These are phyloP conservation scores for Sylvia borin DNA, from an alignment of 2,797 vertebrate species.

Conservation along the genomic window DNA sequence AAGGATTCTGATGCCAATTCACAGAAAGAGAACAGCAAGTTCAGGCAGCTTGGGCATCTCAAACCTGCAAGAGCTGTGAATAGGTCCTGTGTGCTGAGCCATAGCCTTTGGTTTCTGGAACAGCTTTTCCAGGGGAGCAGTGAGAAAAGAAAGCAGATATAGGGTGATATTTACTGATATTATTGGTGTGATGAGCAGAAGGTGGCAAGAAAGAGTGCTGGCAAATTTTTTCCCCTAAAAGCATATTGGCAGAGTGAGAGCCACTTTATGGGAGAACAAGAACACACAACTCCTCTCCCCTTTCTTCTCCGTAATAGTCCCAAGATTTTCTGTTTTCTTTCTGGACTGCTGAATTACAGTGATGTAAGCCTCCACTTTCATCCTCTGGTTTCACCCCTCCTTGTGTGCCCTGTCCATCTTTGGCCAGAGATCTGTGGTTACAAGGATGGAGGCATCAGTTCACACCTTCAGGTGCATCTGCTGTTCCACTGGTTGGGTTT, in stretches of 20 bases:
- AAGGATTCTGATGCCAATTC: background rate
- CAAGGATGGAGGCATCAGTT: background rate
- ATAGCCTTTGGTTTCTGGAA: background rate
- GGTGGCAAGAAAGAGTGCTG: background rate
- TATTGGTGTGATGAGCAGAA: background rate
- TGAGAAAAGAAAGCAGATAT: background rate
- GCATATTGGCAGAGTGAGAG: accelerated
- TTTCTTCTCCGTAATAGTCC: background rate
- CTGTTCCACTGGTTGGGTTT: background rate
- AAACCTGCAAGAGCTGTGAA: background rate
- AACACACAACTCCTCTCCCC: background rate
- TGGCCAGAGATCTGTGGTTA: background rate
- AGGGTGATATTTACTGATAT: background rate
- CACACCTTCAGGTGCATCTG: accelerated
- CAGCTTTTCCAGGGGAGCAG: background rate
- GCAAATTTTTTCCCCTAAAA: background rate
- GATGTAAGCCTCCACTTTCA: background rate
- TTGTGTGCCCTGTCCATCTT: background rate
- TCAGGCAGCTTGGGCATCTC: background rate
- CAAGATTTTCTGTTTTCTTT: background rate
- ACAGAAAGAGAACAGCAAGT: background rate
- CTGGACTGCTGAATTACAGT: accelerated
- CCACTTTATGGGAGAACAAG: background rate
- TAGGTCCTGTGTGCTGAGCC: background rate
- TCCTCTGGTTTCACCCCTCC: background rate